phyloP scores from a whole-genome alignment of 2,797 vertebrate genomes.

The Catamblyrhynchus diadema region DNA sequence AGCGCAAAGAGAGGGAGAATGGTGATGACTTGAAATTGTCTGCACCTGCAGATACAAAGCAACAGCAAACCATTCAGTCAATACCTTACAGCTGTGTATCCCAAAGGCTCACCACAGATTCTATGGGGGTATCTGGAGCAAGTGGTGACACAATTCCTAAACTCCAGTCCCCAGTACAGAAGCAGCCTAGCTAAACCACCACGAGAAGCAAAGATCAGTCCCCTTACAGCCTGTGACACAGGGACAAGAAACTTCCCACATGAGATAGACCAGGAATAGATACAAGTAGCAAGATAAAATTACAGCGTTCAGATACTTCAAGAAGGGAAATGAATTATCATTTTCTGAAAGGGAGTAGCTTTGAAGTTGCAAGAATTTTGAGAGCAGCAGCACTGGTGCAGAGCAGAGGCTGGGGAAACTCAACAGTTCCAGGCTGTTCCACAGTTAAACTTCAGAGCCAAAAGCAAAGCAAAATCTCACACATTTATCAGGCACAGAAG shows the following conservation, averaged over 20 bases:
- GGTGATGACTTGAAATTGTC: background rate
- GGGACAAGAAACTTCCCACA: background rate
- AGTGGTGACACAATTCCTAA: background rate
- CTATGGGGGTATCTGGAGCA: background rate
- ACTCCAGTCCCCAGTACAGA: background rate
- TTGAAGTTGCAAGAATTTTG: background rate
- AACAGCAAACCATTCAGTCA: background rate
- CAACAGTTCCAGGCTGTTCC: background rate
- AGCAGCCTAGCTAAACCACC: background rate
- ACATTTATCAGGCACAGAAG: background rate
- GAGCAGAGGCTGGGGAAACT: background rate
- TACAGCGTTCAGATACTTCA: background rate
- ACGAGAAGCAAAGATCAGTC: background rate
- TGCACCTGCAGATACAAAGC: background rate
- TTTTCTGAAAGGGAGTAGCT: background rate
- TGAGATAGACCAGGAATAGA: background rate
- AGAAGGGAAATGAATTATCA: background rate
- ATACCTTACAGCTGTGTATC: background rate
- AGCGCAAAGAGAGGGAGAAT: background rate
- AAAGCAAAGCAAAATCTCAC: background rate
- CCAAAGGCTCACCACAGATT: background rate
- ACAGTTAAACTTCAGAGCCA: background rate
- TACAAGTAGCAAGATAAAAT: slow-evolving; percentile 12
- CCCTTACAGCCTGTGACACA: background rate
- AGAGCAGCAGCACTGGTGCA: background rate